Evolutionary conservation across 1,140 invertebrate genomes (phyloP), one percentile per base, ranked within the genome.

Genomic region (Lerema accius): DNA sequence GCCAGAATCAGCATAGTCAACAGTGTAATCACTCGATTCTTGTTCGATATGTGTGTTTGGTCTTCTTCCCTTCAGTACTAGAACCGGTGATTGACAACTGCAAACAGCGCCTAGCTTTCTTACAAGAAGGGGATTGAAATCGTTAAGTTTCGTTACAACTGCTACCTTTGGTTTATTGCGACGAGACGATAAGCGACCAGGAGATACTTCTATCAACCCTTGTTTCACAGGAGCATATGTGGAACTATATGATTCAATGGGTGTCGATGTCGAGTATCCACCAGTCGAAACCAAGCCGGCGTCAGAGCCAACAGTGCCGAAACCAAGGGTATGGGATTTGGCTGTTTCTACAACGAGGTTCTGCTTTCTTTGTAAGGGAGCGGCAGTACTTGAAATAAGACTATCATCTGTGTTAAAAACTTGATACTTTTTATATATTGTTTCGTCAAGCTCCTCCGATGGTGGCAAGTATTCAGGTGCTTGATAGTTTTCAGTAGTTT

Each of bases 71-170:
- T 91, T 86, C 0, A 93, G 71, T 16, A 84, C 86, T 19, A 95
- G 83, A 0, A 94, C 92, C 76, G 95, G 94, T 0, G 93, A 93
- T 67, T 93, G 93, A 70, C 95, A 96, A 28, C 94, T 95, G 65
- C 95, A 96, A 35, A 95, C 94, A 4, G 94, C 94, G 0, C 94
- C 94, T 7, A 96, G 82, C 87, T 96, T 96, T 28, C 93, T 92
- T 0, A 95, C 89, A 7, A 95, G 84, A 9, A 95, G 82, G 0
- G 95, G 94, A 80, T 94, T 94, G 35, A 94, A 92, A 67, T 94
- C 94, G 53, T 94, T 94, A 43, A 93, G 91, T 73, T 94, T 93
- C 0, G 94, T 92, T 1, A 95, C 93, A 6, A 94, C 91, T 19
- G 93, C 92, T 32, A 92, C 89, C 65, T 91, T 92, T 2, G 88